Conservation (phyloP, 2,888 invertebrate species). For the Brenthis hecate region DNA sequence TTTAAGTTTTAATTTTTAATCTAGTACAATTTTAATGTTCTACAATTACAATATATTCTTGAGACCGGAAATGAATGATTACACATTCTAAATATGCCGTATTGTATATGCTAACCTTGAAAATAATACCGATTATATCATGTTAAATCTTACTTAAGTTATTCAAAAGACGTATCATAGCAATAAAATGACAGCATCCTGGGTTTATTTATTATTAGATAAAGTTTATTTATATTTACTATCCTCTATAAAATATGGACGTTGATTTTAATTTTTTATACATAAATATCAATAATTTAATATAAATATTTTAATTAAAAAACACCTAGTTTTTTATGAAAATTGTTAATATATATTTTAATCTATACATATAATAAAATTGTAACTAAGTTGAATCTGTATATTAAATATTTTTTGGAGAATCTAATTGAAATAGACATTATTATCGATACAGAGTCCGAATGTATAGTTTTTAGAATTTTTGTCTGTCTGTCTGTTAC, state of each 20-base stretch:
- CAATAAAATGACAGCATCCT: conserved; percentile 43
- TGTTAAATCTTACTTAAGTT: conserved; percentile 45
- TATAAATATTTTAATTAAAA: background rate
- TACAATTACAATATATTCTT: background rate
- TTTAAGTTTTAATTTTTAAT: background rate
- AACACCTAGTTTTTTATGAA: too few species aligned
- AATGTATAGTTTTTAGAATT: too few species aligned
- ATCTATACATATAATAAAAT: too few species aligned
- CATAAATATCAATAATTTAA: too few species aligned
- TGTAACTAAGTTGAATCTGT: too few species aligned
- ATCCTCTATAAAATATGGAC: background rate
- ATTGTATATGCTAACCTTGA: conserved; percentile 47
- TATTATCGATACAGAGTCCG: too few species aligned
- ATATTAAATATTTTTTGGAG: too few species aligned
- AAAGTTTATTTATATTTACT: conserved; percentile 2
- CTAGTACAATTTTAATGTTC: background rate
- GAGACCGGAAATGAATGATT: conserved; percentile 53
- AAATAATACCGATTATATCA: conserved; percentile 54
- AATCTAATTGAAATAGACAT: too few species aligned
- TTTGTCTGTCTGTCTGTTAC: too few species aligned
- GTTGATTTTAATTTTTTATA: background rate
- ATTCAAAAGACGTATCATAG: conserved; percentile 50
- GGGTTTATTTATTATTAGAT: conserved; percentile 7
- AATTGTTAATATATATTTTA: too few species aligned
- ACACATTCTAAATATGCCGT: conserved; percentile 47